These are phyloP conservation scores for Lucilia sericata DNA, from an alignment of 1,140 invertebrate genomes.

Conservation along the genomic window DNA sequence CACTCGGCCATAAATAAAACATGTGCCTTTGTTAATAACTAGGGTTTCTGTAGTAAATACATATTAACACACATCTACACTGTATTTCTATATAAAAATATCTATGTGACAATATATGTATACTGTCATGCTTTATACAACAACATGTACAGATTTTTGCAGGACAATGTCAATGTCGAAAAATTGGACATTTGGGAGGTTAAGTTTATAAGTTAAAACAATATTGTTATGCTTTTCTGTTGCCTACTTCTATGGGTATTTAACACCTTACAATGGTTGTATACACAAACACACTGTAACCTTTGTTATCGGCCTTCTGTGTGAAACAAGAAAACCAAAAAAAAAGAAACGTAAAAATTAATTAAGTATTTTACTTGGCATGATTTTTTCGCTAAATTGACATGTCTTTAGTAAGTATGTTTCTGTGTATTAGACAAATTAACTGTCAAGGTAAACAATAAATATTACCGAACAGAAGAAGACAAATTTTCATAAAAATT, in stretches of 20 bases:
- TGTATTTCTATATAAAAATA: too few species aligned
- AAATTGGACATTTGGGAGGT: conserved; percentile 11
- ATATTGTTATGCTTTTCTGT: neutral
- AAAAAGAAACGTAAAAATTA: neutral
- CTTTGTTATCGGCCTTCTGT: neutral
- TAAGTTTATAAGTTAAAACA: conserved; percentile 11
- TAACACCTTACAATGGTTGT: too few species aligned
- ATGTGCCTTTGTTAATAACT: conserved; percentile 4
- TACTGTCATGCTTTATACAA: too few species aligned
- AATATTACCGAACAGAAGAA: too few species aligned
- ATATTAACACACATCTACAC: too few species aligned
- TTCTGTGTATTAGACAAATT: neutral
- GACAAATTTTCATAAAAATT: too few species aligned
- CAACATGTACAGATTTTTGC: neutral
- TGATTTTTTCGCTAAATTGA: neutral
- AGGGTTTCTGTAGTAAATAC: neutral
- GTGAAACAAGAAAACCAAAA: too few species aligned
- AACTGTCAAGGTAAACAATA: conserved; percentile 1
- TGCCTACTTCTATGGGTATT: too few species aligned
- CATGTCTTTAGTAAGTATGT: neutral
- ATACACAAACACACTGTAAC: neutral
- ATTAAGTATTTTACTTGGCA: neutral
- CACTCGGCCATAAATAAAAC: neutral
- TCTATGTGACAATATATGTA: too few species aligned
- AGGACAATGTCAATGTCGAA: neutral